Percentiles rank a stretch among this genome's conserved stretches.
phyloP scores from a whole-genome alignment of 23 tunicate species.

The Clavelina lepadiformis region DNA sequence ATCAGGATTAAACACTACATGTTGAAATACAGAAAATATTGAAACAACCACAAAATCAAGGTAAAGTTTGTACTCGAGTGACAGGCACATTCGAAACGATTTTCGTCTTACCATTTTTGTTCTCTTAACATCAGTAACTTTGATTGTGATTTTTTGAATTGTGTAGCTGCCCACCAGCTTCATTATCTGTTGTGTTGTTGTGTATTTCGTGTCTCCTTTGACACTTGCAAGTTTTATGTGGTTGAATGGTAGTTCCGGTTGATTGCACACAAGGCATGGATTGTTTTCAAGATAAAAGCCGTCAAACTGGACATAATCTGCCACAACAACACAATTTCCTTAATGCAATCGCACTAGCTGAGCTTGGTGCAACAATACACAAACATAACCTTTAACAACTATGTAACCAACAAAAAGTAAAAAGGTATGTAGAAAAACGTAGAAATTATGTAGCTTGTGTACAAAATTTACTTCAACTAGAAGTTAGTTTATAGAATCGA shows the following conservation, averaged over 20 bases:
- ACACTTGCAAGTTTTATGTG: slow-evolving; percentile 63
- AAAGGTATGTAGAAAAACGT: too few species aligned
- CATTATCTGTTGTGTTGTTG: slow-evolving; percentile 81
- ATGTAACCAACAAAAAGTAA: too few species aligned
- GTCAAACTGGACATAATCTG: slow-evolving; percentile 85
- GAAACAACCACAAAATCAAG: background rate
- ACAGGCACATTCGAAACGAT: background rate
- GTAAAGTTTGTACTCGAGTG: background rate
- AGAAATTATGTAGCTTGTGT: too few species aligned
- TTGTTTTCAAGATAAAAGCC: slow-evolving; percentile 91
- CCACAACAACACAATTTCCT: slow-evolving; percentile 10
- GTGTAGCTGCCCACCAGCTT: slow-evolving; percentile 78
- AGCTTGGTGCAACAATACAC: too few species aligned
- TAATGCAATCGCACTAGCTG: too few species aligned
- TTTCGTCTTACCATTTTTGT: slow-evolving; percentile 68
- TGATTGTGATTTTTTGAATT: slow-evolving; percentile 68
- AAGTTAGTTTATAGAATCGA: too few species aligned
- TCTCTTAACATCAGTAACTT: slow-evolving; percentile 77
- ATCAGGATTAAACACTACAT: background rate
- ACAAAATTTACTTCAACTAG: too few species aligned
- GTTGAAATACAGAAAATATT: background rate
- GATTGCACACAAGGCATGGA: slow-evolving; percentile 94
- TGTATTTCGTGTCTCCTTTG: slow-evolving; percentile 70
- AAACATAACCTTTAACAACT: too few species aligned
- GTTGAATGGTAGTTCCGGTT: slow-evolving; percentile 56